Evolutionary conservation across 2,797 vertebrate species (phyloP).

Genomic region (Parauchenoglanis ngamensis): DNA sequence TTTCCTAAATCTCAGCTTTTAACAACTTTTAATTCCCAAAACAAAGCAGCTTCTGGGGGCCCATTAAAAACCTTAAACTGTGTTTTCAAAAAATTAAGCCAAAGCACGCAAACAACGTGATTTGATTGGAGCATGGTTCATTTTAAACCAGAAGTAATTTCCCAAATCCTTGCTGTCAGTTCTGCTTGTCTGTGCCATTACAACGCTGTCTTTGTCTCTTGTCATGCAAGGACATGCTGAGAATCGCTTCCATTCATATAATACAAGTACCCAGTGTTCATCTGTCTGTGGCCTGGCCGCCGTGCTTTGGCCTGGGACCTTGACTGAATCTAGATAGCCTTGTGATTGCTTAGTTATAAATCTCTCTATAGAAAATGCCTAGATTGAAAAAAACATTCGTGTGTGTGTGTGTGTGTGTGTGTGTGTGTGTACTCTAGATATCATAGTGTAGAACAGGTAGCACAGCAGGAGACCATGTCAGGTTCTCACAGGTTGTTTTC

Average conservation of each 20-base stretch:
- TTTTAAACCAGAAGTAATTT: constrained; percentile 55
- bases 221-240: constrained; percentile 27
- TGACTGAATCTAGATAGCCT: not conserved
- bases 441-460: not conserved
- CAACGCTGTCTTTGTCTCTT: constrained; percentile 51
- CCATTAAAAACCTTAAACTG: constrained; percentile 43
- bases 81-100: constrained; percentile 63
- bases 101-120: constrained; percentile 55
- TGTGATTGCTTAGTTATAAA: not conserved
- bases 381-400: not conserved
- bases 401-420: too few relatives aligned
- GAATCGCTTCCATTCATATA: constrained; percentile 34
- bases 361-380: not conserved
- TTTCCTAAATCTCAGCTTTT: constrained; percentile 11
- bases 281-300: not conserved
- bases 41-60: constrained; percentile 15
- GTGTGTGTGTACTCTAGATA: not conserved
- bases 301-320: not conserved
- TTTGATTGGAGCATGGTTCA: constrained; percentile 57
- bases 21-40: constrained; percentile 5
- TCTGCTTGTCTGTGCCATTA: constrained; percentile 38
- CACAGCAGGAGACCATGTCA: not conserved
- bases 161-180: constrained; percentile 38
- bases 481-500: not conserved
- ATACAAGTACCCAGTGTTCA: constrained; percentile 39